These are phyloP conservation scores for Cephus pygmeus DNA, from an alignment of 2,888 invertebrate species.

Conservation along the genomic window DNA sequence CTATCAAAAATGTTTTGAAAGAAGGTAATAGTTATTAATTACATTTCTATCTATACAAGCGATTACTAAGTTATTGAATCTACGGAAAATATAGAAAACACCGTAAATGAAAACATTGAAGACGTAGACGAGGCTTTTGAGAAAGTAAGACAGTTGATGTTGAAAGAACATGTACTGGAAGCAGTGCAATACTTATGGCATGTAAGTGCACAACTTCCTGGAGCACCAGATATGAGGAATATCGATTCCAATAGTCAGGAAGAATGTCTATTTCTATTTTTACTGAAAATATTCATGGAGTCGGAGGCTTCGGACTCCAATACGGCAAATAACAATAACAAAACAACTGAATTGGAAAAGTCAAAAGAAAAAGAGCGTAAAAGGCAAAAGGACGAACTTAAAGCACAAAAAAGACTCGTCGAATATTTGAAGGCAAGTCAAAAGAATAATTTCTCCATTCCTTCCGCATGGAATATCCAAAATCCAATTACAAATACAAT, in stretches of 20 bases:
- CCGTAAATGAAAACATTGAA: conserved; percentile 33
- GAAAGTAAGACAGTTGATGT: conserved; percentile 52
- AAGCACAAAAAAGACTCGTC: conserved; percentile 73
- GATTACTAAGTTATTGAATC: not conserved
- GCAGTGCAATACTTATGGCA: conserved; percentile 46
- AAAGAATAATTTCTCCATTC: conserved; percentile 66
- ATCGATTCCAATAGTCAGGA: conserved; percentile 40
- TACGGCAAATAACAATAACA: conserved; percentile 18
- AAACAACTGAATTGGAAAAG: conserved; percentile 30
- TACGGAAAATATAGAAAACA: conserved; percentile 18
- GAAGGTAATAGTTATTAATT: conserved; percentile 27
- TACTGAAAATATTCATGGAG: conserved; percentile 57
- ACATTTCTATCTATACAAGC: not conserved
- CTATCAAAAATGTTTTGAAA: conserved; percentile 42
- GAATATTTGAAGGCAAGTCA: conserved; percentile 77
- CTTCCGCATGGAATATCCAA: conserved; percentile 31
- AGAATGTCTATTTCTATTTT: conserved; percentile 45
- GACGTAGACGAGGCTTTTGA: conserved; percentile 45
- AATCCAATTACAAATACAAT: not conserved
- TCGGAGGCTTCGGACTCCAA: conserved; percentile 43
- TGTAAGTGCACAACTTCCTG: conserved; percentile 32
- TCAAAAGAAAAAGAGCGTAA: conserved; percentile 35
- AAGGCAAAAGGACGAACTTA: conserved; percentile 69
- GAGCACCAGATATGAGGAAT: conserved; percentile 32
- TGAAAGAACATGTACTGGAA: conserved; percentile 46